Evolutionary conservation across 2,797 vertebrate genomes (phyloP), one percentile per base, ranked within the genome.

Genomic region (Sciurus carolinensis): DNA sequence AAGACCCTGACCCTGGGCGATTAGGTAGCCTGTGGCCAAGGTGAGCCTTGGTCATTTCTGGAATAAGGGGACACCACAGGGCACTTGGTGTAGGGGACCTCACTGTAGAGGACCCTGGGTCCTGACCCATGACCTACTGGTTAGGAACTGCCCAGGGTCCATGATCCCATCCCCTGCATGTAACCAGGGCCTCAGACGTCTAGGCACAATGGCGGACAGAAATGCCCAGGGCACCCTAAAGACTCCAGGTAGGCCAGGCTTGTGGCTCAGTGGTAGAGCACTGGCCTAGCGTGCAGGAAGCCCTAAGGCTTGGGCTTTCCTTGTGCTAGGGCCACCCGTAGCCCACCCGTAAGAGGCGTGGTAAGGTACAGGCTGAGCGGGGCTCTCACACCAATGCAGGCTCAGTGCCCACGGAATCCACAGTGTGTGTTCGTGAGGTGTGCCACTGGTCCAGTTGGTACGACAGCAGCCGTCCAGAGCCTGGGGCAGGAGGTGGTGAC

Each of bases 361-460:
- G n/a, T 5, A 0, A 17, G 28, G 50, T 5, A 0, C 22, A 2
- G 36, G n/a, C 44, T 95, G 24, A 96, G 0, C 0, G 12, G 12
- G 14, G 3, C 17, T 24, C 17, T 28, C 4, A 13, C 7, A 0
- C 3, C n/a, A 36, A 39, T 47, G 44, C 96, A 98, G 98, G 96
- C 81, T 33, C 30, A 0, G n/a, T 17, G 36, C 0, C 0, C 91
- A 87, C 30, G 3, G 0, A 1, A 0, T 95, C 98, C 91, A 98
- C 97, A 0, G 91, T 97, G 33, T 99, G 99, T 22, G 98, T 98
- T 9, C 97, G 59, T 1, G 69, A 98, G 0, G 18, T 93, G 1
- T 99, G 99, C 87, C 14, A 0, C 0, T 99, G 99, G 99, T 98
- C 98, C 1, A 24, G 85, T 36, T 99, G 99, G 99, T 98, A 97